These are phyloP conservation scores for Alloplasta piceator DNA, from an alignment of 2,888 invertebrate genomes.

Conservation along the genomic window DNA sequence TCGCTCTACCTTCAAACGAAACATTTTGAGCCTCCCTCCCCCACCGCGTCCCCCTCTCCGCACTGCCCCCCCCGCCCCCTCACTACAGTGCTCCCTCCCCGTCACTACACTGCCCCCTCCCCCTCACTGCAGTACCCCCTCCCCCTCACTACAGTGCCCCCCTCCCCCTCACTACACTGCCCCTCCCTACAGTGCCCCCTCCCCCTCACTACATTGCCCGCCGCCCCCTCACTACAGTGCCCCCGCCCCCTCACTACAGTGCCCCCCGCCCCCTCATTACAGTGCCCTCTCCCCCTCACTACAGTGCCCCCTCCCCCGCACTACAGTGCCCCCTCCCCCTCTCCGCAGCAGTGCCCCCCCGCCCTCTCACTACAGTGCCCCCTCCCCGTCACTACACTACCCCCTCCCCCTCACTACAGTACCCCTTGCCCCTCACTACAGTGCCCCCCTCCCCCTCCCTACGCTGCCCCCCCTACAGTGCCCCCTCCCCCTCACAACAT, in stretches of 20 bases:
- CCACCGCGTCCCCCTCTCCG: too few relatives aligned
- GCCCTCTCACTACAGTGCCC: not conserved
- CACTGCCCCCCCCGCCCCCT: too few relatives aligned
- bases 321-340: too few relatives aligned
- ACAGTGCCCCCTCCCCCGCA: not conserved
- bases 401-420: slow-evolving; percentile 16
- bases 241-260: not conserved
- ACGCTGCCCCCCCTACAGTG: not conserved
- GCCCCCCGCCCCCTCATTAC: slow-evolving; percentile 14
- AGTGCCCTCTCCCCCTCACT: too few relatives aligned
- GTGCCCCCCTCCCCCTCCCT: too few relatives aligned
- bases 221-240: slow-evolving; percentile 6
- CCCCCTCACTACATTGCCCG: not conserved
- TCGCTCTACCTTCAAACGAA: slow-evolving; percentile 42
- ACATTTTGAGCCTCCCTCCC: slow-evolving; percentile 46
- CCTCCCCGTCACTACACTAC: not conserved
- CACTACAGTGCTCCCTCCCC: not conserved
- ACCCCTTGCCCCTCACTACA: too few relatives aligned
- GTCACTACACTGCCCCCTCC: too few relatives aligned
- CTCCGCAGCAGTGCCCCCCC: not conserved
- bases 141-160: not conserved
- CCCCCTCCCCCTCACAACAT: slow-evolving; percentile 15
- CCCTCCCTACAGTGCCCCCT: too few relatives aligned
- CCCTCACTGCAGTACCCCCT: too few relatives aligned
- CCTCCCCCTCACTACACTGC: slow-evolving; percentile 10